These are phyloP conservation scores for Mormyrus proboscirostris DNA, from an alignment of 2,797 vertebrate species.

Conservation along the genomic window DNA sequence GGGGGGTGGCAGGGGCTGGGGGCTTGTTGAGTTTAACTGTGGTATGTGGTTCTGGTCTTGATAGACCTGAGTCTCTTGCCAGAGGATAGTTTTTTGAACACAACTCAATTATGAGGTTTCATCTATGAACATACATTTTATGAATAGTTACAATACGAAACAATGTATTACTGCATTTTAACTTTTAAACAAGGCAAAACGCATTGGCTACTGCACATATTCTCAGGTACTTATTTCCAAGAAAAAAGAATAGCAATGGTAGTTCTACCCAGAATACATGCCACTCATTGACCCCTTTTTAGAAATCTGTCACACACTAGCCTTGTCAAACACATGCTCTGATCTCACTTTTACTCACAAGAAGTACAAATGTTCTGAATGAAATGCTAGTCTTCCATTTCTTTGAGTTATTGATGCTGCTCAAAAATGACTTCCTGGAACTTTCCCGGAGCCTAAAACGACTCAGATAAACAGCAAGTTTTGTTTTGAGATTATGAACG, in stretches of 20 bases:
- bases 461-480: background rate
- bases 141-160: background rate
- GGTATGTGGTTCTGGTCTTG: background rate
- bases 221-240: background rate
- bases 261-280: background rate
- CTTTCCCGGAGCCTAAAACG: background rate
- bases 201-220: background rate
- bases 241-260: background rate
- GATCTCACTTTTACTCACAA: background rate
- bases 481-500: background rate
- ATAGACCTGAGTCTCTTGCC: background rate
- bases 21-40: background rate
- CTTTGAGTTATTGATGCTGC: background rate
- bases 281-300: background rate
- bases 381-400: background rate
- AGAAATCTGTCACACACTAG: background rate
- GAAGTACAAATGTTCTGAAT: background rate
- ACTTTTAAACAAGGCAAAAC: background rate
- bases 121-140: background rate
- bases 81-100: background rate
- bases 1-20: background rate
- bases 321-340: background rate
- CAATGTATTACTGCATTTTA: background rate
- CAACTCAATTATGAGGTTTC: background rate
- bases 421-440: background rate